Evolutionary conservation across 2,888 invertebrate species (phyloP).

Genomic region (Unio pictorum): DNA sequence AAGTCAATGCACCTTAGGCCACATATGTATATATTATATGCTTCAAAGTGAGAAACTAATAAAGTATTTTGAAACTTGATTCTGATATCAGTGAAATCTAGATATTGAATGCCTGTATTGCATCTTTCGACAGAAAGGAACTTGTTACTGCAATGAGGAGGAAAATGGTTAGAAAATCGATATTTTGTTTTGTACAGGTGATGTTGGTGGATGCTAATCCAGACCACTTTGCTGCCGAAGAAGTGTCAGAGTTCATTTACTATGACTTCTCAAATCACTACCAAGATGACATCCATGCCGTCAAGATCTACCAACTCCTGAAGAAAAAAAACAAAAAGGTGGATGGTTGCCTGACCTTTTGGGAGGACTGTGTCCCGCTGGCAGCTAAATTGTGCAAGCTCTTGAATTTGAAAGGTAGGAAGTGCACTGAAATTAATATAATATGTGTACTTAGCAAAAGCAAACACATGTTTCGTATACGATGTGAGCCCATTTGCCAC

Average conservation of each 20-base stretch:
- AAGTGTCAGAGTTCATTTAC: slow-evolving; percentile 31
- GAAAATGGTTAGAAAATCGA: too few species aligned
- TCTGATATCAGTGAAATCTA: too few species aligned
- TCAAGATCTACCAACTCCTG: slow-evolving; percentile 32
- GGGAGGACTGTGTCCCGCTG: slow-evolving; percentile 55
- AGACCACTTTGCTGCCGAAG: slow-evolving; percentile 19
- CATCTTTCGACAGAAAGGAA: too few species aligned
- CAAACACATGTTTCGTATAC: too few species aligned
- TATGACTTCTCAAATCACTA: slow-evolving; percentile 44
- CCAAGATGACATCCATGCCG: slow-evolving; percentile 35
- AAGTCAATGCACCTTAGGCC: too few species aligned
- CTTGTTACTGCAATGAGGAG: too few species aligned
- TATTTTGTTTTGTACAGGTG: slow-evolving; percentile 25
- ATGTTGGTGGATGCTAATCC: slow-evolving; percentile 39
- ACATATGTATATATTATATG: too few species aligned
- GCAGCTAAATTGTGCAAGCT: slow-evolving; percentile 39
- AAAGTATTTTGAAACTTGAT: too few species aligned
- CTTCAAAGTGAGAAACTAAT: too few species aligned
- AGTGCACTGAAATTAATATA: background rate
- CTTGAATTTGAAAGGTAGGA: slow-evolving; percentile 20
- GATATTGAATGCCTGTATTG: too few species aligned
- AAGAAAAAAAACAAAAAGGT: slow-evolving; percentile 13
- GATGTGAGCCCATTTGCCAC: too few species aligned
- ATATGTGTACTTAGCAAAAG: too few species aligned
- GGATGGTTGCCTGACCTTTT: slow-evolving; percentile 52